Conservation (phyloP, 2,797 vertebrate genomes). For the Mormyrops boulengeri region DNA sequence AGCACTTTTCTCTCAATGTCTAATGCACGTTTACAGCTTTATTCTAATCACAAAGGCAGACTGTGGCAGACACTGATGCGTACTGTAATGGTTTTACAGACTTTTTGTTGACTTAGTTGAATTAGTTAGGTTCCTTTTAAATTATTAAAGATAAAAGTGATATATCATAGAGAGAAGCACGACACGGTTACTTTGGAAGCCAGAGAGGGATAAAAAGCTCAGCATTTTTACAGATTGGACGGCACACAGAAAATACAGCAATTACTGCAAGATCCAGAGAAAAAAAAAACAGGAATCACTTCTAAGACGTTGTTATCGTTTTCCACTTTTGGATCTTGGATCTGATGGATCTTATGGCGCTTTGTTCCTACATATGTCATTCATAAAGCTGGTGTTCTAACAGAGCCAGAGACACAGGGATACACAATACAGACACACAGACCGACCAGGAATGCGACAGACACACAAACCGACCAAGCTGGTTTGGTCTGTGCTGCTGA, state of each 20-base stretch:
- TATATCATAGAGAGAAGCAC: conserved; percentile 45
- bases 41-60: conserved; percentile 32
- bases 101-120: conserved; percentile 41
- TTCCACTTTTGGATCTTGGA: conserved; percentile 32
- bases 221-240: conserved; percentile 38
- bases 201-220: conserved; percentile 39
- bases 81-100: conserved; percentile 27
- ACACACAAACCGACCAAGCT: neutral
- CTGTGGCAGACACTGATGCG: conserved; percentile 27
- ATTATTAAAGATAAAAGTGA: conserved; percentile 48
- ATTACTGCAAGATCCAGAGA: conserved; percentile 43
- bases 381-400: neutral
- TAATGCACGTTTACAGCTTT: conserved; percentile 35
- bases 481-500: neutral
- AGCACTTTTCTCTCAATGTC: conserved; percentile 24
- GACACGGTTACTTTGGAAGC: conserved; percentile 33
- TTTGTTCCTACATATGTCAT: neutral
- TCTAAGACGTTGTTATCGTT: conserved; percentile 5
- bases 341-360: neutral
- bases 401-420: neutral
- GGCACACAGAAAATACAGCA: conserved; percentile 40
- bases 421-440: neutral
- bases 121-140: conserved; percentile 28
- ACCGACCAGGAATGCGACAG: neutral
- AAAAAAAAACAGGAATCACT: conserved; percentile 26